Base-by-base conservation (phyloP, 2,113 vertebrate genomes). In the Cricetomys ansorgei region DNA sequence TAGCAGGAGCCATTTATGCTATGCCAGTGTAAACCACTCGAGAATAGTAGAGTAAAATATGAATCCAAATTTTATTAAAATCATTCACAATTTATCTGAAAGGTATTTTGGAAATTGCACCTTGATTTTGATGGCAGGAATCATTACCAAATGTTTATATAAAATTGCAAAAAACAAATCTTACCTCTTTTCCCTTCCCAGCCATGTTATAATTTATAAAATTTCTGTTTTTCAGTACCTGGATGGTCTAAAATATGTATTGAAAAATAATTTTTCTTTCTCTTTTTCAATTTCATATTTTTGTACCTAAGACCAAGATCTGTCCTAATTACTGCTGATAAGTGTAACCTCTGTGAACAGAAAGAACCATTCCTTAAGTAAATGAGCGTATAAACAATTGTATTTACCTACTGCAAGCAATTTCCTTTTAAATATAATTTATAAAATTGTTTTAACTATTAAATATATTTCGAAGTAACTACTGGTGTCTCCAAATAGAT, bases 51-150 rank as follows among this genome's bases (percentile, higher is more conserved):
- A 92, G 48, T 76, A 77, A 92, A 93, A 88, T 95, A 27, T 81
- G 40, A 94, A 73, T 96, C n/a, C 85, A 23, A 93, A 93, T 90
- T 90, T 88, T 96, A 90, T 83, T 91, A 73, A 94, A 94, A 65
- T 53, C 48, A 81, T 89, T 89, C 57, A 64, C 11, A 75, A n/a
- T 64, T 27, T 85, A 76, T 67, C 48, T 40, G 45, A 83, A 77
- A 59, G 25, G 23, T 88, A 76, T 88, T 94, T 94, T 91, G 65
- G 37, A 13, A 76, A 65, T 55, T 59, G 27, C 8, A 59, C 15
- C n/a, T 91, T 65, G 43, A 75, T 37, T 15, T 89, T 21, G n/a
- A 77, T 67, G 65, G 19, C 21, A 91, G 37, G 43, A n/a, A 31
- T 87, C 77, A 89, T 86, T 92, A 75, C 45, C 59, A 88, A 88